Evolutionary conservation across 2,113 vertebrate species (phyloP).

Genomic region (Notothenia coriiceps): DNA sequence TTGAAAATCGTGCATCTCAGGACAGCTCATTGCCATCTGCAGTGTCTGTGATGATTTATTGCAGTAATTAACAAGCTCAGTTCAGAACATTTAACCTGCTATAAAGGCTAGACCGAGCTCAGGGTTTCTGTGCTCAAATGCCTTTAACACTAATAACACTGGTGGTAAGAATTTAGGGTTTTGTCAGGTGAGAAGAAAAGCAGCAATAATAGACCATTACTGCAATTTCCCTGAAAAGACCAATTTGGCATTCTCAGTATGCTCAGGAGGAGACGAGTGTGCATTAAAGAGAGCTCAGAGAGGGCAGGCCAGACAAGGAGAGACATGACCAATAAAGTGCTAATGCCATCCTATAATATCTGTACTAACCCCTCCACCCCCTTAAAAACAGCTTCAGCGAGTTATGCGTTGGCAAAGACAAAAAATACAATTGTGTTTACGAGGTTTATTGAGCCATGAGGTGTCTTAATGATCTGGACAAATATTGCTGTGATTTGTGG

Average conservation of each 20-base stretch:
- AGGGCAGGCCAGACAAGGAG: slow-evolving; percentile 23
- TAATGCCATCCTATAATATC: slow-evolving; percentile 22
- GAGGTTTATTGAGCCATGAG: slow-evolving; percentile 1
- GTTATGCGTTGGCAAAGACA: slow-evolving; percentile 5
- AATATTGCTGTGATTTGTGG: background rate
- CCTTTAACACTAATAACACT: slow-evolving; percentile 59
- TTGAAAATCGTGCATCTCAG: slow-evolving; percentile 37
- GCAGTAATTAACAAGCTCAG: slow-evolving; percentile 56
- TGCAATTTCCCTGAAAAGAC: slow-evolving; percentile 68
- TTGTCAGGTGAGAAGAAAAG: slow-evolving; percentile 48
- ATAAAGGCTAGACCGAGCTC: slow-evolving; percentile 48
- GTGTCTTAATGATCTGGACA: background rate
- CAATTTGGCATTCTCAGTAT: slow-evolving; percentile 57
- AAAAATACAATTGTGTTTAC: background rate
- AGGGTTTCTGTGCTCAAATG: slow-evolving; percentile 43
- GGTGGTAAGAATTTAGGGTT: slow-evolving; percentile 46
- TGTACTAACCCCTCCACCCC: background rate
- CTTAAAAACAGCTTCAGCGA: background rate
- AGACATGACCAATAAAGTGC: slow-evolving; percentile 14
- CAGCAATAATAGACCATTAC: slow-evolving; percentile 67
- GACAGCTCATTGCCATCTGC: slow-evolving; percentile 38
- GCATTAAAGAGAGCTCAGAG: slow-evolving; percentile 48
- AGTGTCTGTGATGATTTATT: slow-evolving; percentile 49
- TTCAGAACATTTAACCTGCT: slow-evolving; percentile 58
- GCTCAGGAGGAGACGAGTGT: slow-evolving; percentile 56